Conservation (phyloP, 2,888 invertebrate genomes). For the Dasypogon diadema region DNA sequence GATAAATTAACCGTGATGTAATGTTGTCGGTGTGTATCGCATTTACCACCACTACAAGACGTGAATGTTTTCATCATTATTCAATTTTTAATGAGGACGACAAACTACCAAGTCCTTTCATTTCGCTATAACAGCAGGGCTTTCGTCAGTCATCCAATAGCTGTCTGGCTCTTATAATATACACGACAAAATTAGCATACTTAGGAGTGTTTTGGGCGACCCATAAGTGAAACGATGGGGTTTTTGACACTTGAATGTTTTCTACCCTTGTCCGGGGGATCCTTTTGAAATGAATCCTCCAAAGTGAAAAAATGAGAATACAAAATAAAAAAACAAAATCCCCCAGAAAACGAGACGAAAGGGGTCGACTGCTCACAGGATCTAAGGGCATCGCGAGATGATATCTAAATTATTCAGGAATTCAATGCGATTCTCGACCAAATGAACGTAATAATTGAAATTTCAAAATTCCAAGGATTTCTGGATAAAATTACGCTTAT, state of each 20-base stretch:
- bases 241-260: conserved; percentile 29
- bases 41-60: background rate
- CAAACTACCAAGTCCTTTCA: conserved; percentile 7
- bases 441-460: conserved; percentile 21
- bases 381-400: background rate
- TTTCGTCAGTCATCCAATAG: background rate
- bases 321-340: background rate
- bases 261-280: conserved; percentile 12
- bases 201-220: background rate
- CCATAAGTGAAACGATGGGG: background rate
- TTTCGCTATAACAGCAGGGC: background rate
- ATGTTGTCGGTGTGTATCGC: background rate
- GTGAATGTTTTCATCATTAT: conserved; percentile 11
- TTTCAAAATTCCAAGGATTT: conserved; percentile 5
- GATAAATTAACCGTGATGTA: background rate
- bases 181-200: conserved; percentile 24
- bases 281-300: background rate
- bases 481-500: background rate
- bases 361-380: background rate
- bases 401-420: conserved; percentile 5
- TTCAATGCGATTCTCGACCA: background rate
- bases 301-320: background rate
- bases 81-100: conserved; percentile 36
- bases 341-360: background rate
- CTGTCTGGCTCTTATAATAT: background rate